Percentiles rank a stretch among this genome's conserved stretches.
Evolutionary conservation across 2,888 invertebrate genomes (phyloP).

Genomic region (Trachelus tabidus): DNA sequence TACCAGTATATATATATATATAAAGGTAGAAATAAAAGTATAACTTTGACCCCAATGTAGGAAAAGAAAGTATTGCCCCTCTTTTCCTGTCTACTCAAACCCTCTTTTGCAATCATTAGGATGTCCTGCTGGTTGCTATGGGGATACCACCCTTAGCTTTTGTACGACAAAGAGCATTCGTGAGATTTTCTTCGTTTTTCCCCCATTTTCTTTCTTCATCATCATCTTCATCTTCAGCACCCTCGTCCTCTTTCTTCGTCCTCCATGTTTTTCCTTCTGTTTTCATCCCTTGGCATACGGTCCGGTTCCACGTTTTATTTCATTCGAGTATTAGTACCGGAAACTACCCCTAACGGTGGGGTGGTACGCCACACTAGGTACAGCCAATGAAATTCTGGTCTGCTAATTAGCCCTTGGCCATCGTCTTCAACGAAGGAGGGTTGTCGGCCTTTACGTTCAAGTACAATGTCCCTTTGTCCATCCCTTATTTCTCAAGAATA

Average conservation of each 20-base stretch:
- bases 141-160: slow-evolving; percentile 24
- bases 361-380: background rate
- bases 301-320: background rate
- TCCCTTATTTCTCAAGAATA: background rate
- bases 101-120: slow-evolving; percentile 20
- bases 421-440: background rate
- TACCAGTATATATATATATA: too few relatives aligned
- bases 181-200: background rate
- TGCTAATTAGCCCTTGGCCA: background rate
- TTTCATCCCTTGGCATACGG: background rate
- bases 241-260: background rate
- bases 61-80: slow-evolving; percentile 17
- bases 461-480: background rate
- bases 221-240: background rate
- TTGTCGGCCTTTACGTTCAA: background rate
- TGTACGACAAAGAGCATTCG: background rate
- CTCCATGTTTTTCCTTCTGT: background rate
- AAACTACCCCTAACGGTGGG: background rate
- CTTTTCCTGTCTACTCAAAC: slow-evolving; percentile 6
- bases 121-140: slow-evolving; percentile 35
- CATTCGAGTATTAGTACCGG: background rate
- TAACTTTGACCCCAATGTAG: slow-evolving; percentile 22
- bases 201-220: background rate
- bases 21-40: background rate
- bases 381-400: background rate